These are phyloP conservation scores for Megastigmus dorsalis DNA, from an alignment of 2,888 invertebrate genomes.

Conservation along the genomic window DNA sequence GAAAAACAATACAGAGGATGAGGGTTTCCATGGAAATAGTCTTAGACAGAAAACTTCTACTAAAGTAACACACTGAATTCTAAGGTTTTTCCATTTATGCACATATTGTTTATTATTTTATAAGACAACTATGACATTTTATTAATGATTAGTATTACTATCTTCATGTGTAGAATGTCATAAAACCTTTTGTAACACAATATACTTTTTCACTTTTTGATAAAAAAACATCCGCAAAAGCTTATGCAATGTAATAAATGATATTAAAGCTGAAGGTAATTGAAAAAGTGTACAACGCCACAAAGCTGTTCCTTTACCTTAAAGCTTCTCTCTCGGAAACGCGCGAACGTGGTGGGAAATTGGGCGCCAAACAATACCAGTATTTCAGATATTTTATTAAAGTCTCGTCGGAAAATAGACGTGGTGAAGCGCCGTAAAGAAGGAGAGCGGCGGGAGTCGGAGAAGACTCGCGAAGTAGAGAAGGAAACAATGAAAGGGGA, in stretches of 20 bases:
- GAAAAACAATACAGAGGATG: too few species aligned
- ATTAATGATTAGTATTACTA: too few species aligned
- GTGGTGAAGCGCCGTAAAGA: constrained; percentile 47
- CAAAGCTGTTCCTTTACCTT: neutral
- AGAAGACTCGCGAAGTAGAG: neutral
- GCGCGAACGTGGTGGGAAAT: constrained; percentile 51
- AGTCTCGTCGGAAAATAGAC: constrained; percentile 65
- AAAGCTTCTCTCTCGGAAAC: neutral
- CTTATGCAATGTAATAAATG: neutral
- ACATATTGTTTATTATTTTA: too few species aligned
- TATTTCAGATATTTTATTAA: constrained; percentile 73
- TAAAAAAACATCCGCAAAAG: neutral
- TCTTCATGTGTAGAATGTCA: too few species aligned
- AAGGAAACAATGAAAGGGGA: neutral
- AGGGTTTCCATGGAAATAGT: too few species aligned
- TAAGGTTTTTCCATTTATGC: too few species aligned
- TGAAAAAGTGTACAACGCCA: neutral
- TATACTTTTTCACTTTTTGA: too few species aligned
- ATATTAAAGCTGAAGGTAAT: neutral
- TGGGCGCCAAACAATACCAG: constrained; percentile 68
- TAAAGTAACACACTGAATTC: too few species aligned
- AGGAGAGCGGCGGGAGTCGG: too few species aligned
- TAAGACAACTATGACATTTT: too few species aligned
- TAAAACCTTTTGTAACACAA: too few species aligned
- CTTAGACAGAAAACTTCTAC: too few species aligned